phyloP scores from a whole-genome alignment of 2,797 vertebrate species.

The Pterois miles region DNA sequence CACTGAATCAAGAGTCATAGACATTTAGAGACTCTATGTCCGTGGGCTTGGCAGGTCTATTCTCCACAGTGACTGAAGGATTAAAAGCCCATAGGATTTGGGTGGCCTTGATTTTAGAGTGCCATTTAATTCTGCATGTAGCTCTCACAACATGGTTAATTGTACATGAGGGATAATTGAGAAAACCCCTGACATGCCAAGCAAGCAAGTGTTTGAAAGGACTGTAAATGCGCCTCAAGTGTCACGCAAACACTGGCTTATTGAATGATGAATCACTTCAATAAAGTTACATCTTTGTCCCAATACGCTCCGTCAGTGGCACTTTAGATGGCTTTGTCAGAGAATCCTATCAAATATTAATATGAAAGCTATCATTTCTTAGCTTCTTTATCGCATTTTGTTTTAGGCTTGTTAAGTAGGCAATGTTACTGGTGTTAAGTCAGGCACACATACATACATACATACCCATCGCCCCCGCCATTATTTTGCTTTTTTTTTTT shows the following conservation, averaged over 20 bases:
- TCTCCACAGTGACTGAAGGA: conserved; percentile 72
- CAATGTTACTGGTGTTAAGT: too few species aligned
- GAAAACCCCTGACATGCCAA: conserved; percentile 52
- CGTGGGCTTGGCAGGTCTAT: conserved; percentile 62
- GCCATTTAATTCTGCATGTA: conserved; percentile 70
- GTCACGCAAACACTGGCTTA: conserved; percentile 34
- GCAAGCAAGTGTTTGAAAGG: conserved; percentile 46
- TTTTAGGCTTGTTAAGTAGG: too few species aligned
- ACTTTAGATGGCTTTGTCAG: conserved; percentile 9
- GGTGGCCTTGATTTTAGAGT: conserved; percentile 62
- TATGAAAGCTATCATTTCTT: conserved; percentile 6
- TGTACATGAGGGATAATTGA: conserved; percentile 65
- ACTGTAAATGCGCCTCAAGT: conserved; percentile 7
- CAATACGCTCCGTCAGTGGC: conserved; percentile 5
- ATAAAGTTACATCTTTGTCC: conserved; percentile 25
- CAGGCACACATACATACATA: too few species aligned
- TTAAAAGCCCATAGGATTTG: conserved; percentile 78
- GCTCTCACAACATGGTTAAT: conserved; percentile 71
- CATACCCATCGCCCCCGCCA: too few species aligned
- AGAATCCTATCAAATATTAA: conserved; percentile 32
- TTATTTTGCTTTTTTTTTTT: too few species aligned
- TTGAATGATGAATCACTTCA: conserved; percentile 11
- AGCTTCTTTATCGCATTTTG: not conserved
- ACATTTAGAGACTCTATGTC: conserved; percentile 24
- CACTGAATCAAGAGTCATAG: conserved; percentile 60